phyloP scores from a whole-genome alignment of 2,888 invertebrate species.

The Aphidoletes aphidimyza region DNA sequence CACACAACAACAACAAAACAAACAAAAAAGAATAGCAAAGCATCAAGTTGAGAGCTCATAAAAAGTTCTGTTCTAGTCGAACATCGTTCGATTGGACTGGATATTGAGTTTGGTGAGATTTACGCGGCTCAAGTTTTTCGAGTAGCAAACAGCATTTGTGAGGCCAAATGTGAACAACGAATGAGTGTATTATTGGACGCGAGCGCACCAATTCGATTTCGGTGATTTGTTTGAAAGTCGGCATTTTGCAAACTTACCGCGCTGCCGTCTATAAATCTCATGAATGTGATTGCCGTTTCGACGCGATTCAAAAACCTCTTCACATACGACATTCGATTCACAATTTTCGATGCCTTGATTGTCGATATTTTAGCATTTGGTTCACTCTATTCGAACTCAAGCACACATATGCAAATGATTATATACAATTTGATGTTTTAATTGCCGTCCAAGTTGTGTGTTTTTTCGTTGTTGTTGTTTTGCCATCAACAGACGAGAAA shows the following conservation, averaged over 20 bases:
- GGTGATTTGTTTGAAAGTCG: constrained; percentile 36
- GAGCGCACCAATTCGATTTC: constrained; percentile 1
- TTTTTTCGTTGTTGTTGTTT: too few species aligned
- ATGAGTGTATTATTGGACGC: background rate
- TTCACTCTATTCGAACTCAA: background rate
- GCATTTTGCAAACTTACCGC: constrained; percentile 13
- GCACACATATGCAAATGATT: constrained; percentile 43
- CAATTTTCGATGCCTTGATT: too few species aligned
- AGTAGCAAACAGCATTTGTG: background rate
- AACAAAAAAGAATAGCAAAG: background rate
- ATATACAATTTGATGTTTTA: constrained; percentile 34
- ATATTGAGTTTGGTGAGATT: background rate
- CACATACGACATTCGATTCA: too few species aligned
- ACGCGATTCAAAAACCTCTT: background rate
- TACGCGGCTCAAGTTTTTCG: constrained; percentile 7
- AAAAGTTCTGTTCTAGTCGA: background rate
- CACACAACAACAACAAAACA: background rate
- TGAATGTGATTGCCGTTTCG: background rate
- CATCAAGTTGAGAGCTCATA: too few species aligned
- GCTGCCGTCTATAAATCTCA: constrained; percentile 1
- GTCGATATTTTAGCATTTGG: too few species aligned
- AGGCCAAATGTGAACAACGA: constrained; percentile 8
- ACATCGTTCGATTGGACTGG: background rate
- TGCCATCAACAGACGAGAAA: background rate
- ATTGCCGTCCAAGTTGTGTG: constrained; percentile 1